Conservation (phyloP, 2,888 invertebrate genomes). For the Pteria penguin region DNA sequence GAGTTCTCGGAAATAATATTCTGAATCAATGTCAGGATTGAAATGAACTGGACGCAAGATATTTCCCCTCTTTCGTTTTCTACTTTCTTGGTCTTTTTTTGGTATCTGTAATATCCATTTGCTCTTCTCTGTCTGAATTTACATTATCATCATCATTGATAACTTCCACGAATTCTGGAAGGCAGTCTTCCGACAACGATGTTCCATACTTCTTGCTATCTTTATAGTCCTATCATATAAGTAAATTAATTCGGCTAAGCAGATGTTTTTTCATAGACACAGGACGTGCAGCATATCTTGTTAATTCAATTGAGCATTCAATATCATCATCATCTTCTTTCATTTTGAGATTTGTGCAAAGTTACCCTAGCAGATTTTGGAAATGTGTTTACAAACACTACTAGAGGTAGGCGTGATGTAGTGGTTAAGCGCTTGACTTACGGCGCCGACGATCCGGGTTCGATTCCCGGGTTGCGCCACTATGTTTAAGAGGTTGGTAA, state of each 20-base stretch:
- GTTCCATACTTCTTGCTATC: background rate
- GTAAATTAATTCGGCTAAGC: slow-evolving; percentile 50
- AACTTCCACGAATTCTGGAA: slow-evolving; percentile 28
- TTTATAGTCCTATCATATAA: slow-evolving; percentile 24
- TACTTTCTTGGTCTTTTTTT: slow-evolving; percentile 9
- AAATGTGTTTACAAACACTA: slow-evolving; percentile 59
- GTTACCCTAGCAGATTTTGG: slow-evolving; percentile 59
- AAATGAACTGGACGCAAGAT: slow-evolving; percentile 55
- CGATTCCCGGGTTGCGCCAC: no score
- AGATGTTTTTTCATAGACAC: slow-evolving; percentile 25
- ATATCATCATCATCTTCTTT: slow-evolving; percentile 49
- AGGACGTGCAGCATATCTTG: slow-evolving; percentile 48
- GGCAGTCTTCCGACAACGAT: background rate
- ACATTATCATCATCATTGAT: slow-evolving; percentile 39
- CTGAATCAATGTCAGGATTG: slow-evolving; percentile 51
- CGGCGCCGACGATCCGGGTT: no score
- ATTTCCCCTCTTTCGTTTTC: slow-evolving; percentile 22
- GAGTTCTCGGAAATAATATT: slow-evolving; percentile 64
- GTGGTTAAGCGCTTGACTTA: no score
- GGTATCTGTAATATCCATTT: background rate
- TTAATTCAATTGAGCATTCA: slow-evolving; percentile 39
- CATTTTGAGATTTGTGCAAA: slow-evolving; percentile 61
- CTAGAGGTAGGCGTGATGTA: no score
- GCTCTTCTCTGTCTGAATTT: background rate
- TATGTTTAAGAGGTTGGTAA: no score